These are phyloP conservation scores for Tragulus kanchil DNA, from an alignment of 2,113 vertebrate genomes.

Conservation along the genomic window DNA sequence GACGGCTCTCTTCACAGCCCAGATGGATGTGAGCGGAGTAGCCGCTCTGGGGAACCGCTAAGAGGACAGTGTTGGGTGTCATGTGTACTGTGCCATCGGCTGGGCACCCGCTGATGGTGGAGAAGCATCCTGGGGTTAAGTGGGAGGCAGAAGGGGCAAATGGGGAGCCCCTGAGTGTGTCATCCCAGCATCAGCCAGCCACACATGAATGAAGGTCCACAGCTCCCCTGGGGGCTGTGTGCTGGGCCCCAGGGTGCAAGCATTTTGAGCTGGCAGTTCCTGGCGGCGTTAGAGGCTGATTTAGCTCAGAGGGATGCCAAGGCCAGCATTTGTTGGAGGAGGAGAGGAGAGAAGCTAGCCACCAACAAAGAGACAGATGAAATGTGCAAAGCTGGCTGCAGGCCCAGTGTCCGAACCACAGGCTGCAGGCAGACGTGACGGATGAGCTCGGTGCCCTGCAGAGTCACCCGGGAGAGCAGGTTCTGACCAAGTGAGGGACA, in stretches of 20 bases:
- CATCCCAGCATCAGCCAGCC: neutral
- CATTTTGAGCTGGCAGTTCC: neutral
- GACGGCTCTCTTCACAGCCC: neutral
- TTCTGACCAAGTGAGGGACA: neutral
- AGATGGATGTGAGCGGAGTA: neutral
- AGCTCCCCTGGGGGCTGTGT: neutral
- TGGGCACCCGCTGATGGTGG: neutral
- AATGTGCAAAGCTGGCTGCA: neutral
- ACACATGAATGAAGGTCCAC: neutral
- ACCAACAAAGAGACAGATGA: neutral
- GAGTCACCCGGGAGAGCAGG: neutral
- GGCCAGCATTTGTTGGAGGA: neutral
- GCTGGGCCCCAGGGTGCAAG: neutral
- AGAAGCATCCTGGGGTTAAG: neutral
- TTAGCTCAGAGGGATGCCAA: neutral
- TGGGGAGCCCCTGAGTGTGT: neutral
- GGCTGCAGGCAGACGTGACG: neutral
- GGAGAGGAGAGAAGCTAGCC: neutral
- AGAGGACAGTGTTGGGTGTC: neutral
- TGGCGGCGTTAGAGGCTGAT: neutral
- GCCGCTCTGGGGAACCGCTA: neutral
- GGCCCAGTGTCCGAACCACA: neutral
- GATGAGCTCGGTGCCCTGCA: neutral
- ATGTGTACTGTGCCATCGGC: neutral
- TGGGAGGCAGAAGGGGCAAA: neutral